phyloP scores from a whole-genome alignment of 2,797 vertebrate genomes.

The Tapirus indicus region DNA sequence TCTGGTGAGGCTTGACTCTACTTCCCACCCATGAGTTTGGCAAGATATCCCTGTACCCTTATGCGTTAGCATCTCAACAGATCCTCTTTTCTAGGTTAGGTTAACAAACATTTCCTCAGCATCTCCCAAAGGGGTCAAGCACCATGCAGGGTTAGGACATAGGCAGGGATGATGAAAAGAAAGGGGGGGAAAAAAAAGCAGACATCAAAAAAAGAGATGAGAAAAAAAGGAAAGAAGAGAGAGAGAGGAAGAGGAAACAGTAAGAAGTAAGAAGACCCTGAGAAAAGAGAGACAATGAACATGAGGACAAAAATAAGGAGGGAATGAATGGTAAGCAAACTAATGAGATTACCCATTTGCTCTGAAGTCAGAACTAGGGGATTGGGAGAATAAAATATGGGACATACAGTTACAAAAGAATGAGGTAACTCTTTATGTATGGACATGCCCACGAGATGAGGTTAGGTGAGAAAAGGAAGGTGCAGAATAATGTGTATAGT shows the following conservation, averaged over 20 bases:
- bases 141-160: neutral
- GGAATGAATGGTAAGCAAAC: neutral
- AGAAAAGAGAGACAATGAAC: neutral
- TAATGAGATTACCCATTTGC: neutral
- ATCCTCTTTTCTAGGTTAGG: neutral
- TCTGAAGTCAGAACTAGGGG: neutral
- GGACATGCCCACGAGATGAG: rapidly evolving
- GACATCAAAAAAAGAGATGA: neutral
- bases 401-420: neutral
- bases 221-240: neutral
- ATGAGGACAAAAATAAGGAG: neutral
- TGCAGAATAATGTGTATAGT: neutral
- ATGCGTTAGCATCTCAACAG: neutral
- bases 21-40: neutral
- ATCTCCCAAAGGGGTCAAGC: neutral
- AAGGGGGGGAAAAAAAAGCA: neutral
- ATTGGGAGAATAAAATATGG: neutral
- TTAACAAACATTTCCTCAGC: neutral
- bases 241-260: neutral
- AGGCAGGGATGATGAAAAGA: neutral
- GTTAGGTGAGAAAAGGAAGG: neutral
- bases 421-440: rapidly evolving
- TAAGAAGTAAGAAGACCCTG: neutral
- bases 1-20: neutral
- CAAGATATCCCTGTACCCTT: neutral